Percentiles rank a stretch among this genome's conserved stretches.
These are phyloP conservation scores for Chaetodon auriga DNA, from an alignment of 2,113 vertebrate species.

Conservation along the genomic window DNA sequence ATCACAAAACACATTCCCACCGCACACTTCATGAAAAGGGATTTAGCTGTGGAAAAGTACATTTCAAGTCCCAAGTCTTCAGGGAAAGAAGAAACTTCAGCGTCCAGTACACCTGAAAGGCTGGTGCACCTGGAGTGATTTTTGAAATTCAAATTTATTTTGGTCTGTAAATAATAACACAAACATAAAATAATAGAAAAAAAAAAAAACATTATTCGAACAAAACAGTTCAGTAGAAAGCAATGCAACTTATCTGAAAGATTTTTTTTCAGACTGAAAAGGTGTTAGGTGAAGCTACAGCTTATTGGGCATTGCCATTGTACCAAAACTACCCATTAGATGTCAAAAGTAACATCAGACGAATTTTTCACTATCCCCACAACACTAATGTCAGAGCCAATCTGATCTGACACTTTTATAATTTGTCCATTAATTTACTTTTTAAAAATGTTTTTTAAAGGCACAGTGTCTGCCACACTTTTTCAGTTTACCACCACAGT, in stretches of 20 bases:
- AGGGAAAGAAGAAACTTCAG: slow-evolving; percentile 38
- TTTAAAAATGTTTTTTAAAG: background rate
- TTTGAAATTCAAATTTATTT: background rate
- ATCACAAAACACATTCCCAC: slow-evolving; percentile 71
- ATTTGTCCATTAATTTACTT: background rate
- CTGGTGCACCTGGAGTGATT: background rate
- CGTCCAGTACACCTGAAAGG: slow-evolving; percentile 1
- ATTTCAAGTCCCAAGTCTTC: slow-evolving; percentile 51
- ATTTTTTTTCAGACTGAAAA: background rate
- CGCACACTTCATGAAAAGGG: slow-evolving; percentile 68
- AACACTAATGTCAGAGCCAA: too few species aligned
- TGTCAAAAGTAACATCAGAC: background rate
- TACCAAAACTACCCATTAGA: background rate
- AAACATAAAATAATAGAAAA: background rate
- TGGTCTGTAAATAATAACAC: background rate
- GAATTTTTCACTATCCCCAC: too few species aligned
- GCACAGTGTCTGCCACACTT: background rate
- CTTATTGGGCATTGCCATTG: background rate
- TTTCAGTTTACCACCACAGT: background rate
- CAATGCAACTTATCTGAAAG: background rate
- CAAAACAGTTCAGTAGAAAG: background rate
- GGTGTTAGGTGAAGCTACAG: background rate
- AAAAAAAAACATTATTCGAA: background rate
- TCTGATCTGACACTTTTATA: too few species aligned
- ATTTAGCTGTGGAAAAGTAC: slow-evolving; percentile 63